A percentile compares a stretch with the other conserved stretches of the same genome.
phyloP scores from a whole-genome alignment of 2,888 invertebrate species.

The Gibbula magus region DNA sequence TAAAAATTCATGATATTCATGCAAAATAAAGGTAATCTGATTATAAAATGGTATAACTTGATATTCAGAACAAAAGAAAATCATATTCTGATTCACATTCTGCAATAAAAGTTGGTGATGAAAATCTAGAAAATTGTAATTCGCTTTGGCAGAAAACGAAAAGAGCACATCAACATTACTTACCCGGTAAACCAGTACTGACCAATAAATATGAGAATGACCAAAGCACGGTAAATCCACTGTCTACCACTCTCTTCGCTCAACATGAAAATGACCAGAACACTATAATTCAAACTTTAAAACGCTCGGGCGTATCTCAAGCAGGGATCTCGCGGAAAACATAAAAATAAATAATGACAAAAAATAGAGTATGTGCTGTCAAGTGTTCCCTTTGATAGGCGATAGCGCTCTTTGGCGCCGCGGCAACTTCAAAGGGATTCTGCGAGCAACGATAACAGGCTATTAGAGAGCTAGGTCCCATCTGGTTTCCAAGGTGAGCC shows the following conservation, averaged over 20 bases:
- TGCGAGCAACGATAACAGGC: neutral
- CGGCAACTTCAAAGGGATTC: constrained; percentile 1
- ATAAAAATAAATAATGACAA: constrained; percentile 8
- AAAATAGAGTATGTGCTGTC: constrained; percentile 5
- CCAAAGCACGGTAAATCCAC: neutral
- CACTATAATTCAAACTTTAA: constrained; percentile 1
- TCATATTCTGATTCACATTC: too few species aligned
- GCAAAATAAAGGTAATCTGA: too few species aligned
- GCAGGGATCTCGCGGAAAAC: neutral
- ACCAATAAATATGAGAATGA: neutral
- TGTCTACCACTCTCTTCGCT: neutral
- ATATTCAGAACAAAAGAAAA: too few species aligned
- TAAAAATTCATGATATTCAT: too few species aligned
- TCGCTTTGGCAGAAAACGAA: too few species aligned
- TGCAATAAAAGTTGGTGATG: too few species aligned
- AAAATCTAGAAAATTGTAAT: too few species aligned
- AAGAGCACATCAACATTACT: too few species aligned
- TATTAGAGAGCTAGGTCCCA: neutral
- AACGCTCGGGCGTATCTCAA: neutral
- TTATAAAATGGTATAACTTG: too few species aligned
- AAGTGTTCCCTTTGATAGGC: neutral
- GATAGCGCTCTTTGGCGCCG: neutral
- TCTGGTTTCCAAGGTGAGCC: neutral
- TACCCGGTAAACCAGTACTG: neutral
- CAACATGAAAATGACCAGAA: constrained; percentile 11